phyloP scores from a whole-genome alignment of 2,888 invertebrate species.

The Unio delphinus region DNA sequence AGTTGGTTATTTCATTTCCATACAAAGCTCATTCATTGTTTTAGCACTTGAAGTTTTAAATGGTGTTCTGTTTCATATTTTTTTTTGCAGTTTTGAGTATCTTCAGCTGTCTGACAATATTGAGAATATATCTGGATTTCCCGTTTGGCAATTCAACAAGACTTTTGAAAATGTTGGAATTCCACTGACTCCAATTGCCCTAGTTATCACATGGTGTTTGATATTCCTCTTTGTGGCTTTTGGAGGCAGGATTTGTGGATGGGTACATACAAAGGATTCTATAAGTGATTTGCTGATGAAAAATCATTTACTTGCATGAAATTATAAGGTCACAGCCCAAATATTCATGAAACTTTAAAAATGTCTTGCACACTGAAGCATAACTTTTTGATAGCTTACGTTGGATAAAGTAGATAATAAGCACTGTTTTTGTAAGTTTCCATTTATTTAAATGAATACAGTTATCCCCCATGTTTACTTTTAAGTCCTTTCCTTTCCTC shows the following conservation, averaged over 20 bases:
- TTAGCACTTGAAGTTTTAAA: background rate
- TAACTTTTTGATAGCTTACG: too few species aligned
- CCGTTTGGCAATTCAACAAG: conserved; percentile 56
- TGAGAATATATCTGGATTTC: conserved; percentile 53
- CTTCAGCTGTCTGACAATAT: conserved; percentile 47
- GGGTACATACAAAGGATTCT: conserved; percentile 41
- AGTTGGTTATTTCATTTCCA: too few species aligned
- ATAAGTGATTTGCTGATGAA: background rate
- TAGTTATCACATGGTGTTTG: conserved; percentile 55
- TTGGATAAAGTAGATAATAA: background rate
- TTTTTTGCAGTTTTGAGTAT: conserved; percentile 46
- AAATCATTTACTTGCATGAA: too few species aligned
- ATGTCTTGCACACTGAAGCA: too few species aligned
- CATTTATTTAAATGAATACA: background rate
- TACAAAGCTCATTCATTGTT: too few species aligned
- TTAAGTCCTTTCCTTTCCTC: too few species aligned
- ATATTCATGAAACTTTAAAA: too few species aligned
- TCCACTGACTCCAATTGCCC: conserved; percentile 55
- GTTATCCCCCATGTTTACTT: too few species aligned
- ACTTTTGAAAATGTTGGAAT: conserved; percentile 46
- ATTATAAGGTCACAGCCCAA: background rate
- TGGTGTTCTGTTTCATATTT: background rate
- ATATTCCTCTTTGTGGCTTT: conserved; percentile 57
- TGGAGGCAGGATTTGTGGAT: conserved; percentile 61
- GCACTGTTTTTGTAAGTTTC: background rate